These are phyloP conservation scores for Oligia fasciuncula DNA, from an alignment of 2,888 invertebrate species.

Conservation along the genomic window DNA sequence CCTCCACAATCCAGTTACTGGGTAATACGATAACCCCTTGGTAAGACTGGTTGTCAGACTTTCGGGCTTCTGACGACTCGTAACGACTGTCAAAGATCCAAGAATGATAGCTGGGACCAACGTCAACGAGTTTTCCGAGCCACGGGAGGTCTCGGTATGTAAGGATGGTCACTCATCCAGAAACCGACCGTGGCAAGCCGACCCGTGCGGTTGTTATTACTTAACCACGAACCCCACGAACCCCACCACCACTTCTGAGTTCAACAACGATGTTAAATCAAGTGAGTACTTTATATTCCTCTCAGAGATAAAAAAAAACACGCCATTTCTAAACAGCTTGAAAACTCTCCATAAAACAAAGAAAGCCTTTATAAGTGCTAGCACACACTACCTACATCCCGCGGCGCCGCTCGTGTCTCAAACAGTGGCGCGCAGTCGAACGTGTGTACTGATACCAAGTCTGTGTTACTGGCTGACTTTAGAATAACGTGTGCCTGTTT, in stretches of 20 bases:
- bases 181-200: no score
- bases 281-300: background rate
- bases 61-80: no score
- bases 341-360: background rate
- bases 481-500: background rate
- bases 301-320: background rate
- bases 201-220: no score
- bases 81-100: no score
- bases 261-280: background rate
- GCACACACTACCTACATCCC: background rate
- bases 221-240: no score
- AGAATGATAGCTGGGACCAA: no score
- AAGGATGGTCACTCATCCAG: no score
- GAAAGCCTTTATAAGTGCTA: background rate
- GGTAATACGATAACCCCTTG: no score
- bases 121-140: no score
- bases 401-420: background rate
- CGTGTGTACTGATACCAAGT: conserved; percentile 29
- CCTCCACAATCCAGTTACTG: no score
- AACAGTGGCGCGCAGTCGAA: background rate
- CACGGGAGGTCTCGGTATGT: no score
- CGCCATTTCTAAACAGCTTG: background rate
- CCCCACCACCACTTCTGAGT: background rate
- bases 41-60: no score
- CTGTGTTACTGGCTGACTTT: background rate